A percentile compares a stretch with the other conserved stretches of the same genome.
Conservation (phyloP, 2,888 invertebrate genomes). For the Chelonus formosanus region DNA sequence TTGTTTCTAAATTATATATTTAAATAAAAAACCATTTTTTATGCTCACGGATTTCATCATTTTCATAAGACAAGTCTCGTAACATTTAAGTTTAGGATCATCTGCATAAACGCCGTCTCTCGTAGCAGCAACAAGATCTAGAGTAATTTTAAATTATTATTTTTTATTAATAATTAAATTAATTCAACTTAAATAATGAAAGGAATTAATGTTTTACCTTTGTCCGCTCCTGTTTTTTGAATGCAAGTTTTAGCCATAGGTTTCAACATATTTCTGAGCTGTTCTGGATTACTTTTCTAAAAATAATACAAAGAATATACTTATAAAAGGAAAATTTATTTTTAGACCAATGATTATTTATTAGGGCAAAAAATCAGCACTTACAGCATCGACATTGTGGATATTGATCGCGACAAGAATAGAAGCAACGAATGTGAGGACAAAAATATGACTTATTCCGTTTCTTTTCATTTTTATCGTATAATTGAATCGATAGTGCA, state of each 20-base stretch:
- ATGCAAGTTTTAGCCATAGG: too few relatives aligned
- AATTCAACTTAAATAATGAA: too few relatives aligned
- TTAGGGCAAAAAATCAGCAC: conserved; percentile 24
- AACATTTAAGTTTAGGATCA: conserved; percentile 64
- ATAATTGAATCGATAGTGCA: neutral
- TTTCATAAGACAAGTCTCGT: conserved; percentile 67
- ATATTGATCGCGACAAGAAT: conserved; percentile 29
- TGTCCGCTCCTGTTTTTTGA: too few relatives aligned
- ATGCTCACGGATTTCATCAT: conserved; percentile 68
- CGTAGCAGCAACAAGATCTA: conserved; percentile 43
- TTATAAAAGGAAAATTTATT: conserved; percentile 42
- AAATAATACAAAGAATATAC: conserved; percentile 6
- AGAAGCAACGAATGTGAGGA: conserved; percentile 38
- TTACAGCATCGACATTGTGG: conserved; percentile 67
- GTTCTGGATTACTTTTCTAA: conserved; percentile 38
- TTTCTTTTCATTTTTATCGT: conserved; percentile 7
- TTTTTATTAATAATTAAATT: too few relatives aligned
- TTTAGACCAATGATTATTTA: neutral
- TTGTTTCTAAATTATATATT: neutral
- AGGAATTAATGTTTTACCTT: too few relatives aligned
- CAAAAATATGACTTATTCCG: conserved; percentile 9
- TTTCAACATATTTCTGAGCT: too few relatives aligned
- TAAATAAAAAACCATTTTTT: neutral
- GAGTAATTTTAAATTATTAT: neutral
- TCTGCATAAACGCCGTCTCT: conserved; percentile 41